Evolutionary conservation across 2,888 invertebrate genomes (phyloP), one percentile per base, ranked within the genome.

Genomic region (Pyralis farinalis): DNA sequence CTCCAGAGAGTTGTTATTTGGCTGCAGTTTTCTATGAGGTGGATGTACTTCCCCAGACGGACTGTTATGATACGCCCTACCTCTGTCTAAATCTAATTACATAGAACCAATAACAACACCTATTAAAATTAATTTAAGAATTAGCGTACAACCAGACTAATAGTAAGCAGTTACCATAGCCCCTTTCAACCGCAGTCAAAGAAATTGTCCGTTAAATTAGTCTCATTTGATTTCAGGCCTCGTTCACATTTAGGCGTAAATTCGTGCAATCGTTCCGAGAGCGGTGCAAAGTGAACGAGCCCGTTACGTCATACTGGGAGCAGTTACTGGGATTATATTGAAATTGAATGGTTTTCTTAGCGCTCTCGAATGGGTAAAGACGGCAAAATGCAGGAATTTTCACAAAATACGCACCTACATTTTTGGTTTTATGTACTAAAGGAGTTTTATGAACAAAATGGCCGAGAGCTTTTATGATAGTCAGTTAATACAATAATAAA

Each of bases 331-430:
- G 71, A 79, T 81, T 78, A 82, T 63, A 78, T 76, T 74, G 73
- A 73, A 79, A 81, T 75, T 75, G 74, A 78, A 79, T 73, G 69
- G 65, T 58, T 48, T 62, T 62, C 62, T 61, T 53, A 52, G 44
- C 55, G 47, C 37, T 28, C 33, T 53, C 55, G 62, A 69, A 68
- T 61, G 63, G 62, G 53, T 53, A 22, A 12, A 12, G 60, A 51
- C 46, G 46, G 42, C 12, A 33, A 45, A 44, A 37, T 43, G 46
- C 35, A 34, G 44, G 40, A 46, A 36, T 34, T 34, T 32, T 6
- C 9, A 7, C 33, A 16, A 39, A 39, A 33, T 39, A 27, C 32
- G 12, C 12, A 38, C 32, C 31, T 38, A 28, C 12, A 22, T 12
- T 35, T 35, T 25, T 27, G 12, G 12, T 3, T 35, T 27, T 27